Evolutionary conservation across 2,888 invertebrate species (phyloP).

Genomic region (Oscheius sp.): DNA sequence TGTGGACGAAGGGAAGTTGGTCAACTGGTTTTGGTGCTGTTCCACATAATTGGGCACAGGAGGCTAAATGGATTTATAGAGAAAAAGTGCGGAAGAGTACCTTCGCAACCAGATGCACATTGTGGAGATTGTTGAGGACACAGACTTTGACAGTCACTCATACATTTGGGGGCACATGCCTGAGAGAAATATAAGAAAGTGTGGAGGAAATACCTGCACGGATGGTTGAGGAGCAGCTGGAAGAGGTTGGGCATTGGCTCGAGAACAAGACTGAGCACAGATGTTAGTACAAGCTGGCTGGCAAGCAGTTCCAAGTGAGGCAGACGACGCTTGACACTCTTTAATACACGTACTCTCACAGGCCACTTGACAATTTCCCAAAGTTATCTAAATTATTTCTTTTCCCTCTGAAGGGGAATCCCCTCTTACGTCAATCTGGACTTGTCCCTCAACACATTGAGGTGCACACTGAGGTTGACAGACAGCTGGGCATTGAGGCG

Average conservation of each 20-base stretch:
- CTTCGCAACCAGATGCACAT: conserved; percentile 51
- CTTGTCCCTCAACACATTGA: conserved; percentile 38
- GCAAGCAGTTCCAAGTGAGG: conserved; percentile 40
- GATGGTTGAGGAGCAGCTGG: neutral
- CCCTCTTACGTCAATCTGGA: conserved; percentile 39
- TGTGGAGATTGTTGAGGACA: conserved; percentile 50
- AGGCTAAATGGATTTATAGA: too few species aligned
- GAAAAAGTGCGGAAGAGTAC: too few species aligned
- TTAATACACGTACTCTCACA: conserved; percentile 49
- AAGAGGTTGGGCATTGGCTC: conserved; percentile 2
- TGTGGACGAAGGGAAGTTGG: conserved; percentile 48
- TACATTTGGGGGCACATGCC: conserved; percentile 55
- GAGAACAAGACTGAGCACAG: conserved; percentile 46
- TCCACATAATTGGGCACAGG: conserved; percentile 52
- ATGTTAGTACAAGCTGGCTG: conserved; percentile 50
- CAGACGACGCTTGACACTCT: conserved; percentile 37
- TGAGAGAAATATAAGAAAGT: neutral
- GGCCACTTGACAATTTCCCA: conserved; percentile 44
- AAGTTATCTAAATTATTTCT: conserved; percentile 17
- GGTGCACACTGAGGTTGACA: conserved; percentile 54
- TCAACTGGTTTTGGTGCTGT: conserved; percentile 50
- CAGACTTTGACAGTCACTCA: conserved; percentile 50
- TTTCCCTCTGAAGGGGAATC: neutral
- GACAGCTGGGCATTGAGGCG: conserved; percentile 25
- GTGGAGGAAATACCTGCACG: neutral